Evolutionary conservation across 2,888 invertebrate genomes (phyloP).

Genomic region (Pollenia labialis): DNA sequence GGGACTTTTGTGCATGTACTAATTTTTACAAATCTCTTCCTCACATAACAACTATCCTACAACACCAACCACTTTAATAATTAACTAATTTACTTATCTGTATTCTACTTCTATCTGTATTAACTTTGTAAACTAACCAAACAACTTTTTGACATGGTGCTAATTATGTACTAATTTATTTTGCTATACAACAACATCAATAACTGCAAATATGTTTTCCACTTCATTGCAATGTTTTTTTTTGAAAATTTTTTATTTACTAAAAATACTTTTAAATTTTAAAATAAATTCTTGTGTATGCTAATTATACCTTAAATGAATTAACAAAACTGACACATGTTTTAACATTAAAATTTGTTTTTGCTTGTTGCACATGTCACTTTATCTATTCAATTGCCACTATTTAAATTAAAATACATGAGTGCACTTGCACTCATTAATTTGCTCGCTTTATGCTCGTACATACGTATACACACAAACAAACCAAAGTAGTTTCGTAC

Average conservation of each 20-base stretch:
- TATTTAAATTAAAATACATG: slow-evolving; percentile 31
- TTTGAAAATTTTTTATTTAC: not conserved
- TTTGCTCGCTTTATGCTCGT: slow-evolving; percentile 15
- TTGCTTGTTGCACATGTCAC: slow-evolving; percentile 45
- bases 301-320: not conserved
- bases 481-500: slow-evolving; percentile 66
- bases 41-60: slow-evolving; percentile 42
- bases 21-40: slow-evolving; percentile 21
- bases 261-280: slow-evolving; percentile 1
- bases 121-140: slow-evolving; percentile 23
- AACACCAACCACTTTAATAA: slow-evolving; percentile 13
- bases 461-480: slow-evolving; percentile 26
- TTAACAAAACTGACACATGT: slow-evolving; percentile 36
- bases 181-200: not conserved
- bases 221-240: slow-evolving; percentile 14
- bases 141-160: slow-evolving; percentile 27
- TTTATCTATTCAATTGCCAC: slow-evolving; percentile 4
- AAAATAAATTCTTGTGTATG: not conserved
- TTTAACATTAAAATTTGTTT: not conserved
- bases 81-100: slow-evolving; percentile 9
- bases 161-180: not conserved
- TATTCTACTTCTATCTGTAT: slow-evolving; percentile 4
- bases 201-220: slow-evolving; percentile 3
- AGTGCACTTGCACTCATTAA: slow-evolving; percentile 7
- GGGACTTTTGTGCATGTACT: slow-evolving; percentile 68